Base-by-base conservation (phyloP, 53 echinoderm and acorn worm genomes). In the Astropecten irregularis region DNA sequence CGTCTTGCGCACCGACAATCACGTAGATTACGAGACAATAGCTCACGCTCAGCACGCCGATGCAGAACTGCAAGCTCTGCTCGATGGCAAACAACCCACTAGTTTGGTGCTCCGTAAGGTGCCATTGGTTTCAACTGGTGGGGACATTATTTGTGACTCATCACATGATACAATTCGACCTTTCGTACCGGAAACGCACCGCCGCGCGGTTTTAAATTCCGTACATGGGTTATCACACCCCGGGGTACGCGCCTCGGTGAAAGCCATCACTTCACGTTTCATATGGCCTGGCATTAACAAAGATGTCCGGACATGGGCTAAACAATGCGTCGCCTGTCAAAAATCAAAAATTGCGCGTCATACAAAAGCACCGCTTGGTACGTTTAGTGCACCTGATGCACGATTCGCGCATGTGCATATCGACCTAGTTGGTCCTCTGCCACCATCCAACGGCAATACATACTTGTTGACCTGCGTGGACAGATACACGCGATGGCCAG, bases 401-500 rank as follows among this genome's bases (percentile, higher is more conserved):
- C 35, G 69, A 21, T 85, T 85, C 16, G 20, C 25, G 3, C 86
- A 76, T 37, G 76, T 85, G 0, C 74, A 85, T 28, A 49, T 74
- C 1, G 86, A 85, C 31, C 3, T 74, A 9, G 48, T 46, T 67
- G 40, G 68, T 19, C n/a, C n/a, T n/a, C 34, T 67, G 11, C 68
- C 68, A 3, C 55, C 63, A 30, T 85, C 89, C 22, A 48, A 64
- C 14, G 85, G 89, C 16, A 34, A 28, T 64, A 31, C 69, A 2
- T 90, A 90, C 21, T 28, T 86, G 0, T 56, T 86, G 1, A 90
- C 90, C 0, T 69, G 69, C 32, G 49, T 90, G 3, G 90, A 86
- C 40, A 49, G 88, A 9, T 88, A 70, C 37, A 73, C 88, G 22
- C 49, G 83, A 19, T 88, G 88, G 88, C 70, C 92, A 9, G 81